phyloP scores from a whole-genome alignment of 1,140 invertebrate genomes.

The Plutomurus gul region DNA sequence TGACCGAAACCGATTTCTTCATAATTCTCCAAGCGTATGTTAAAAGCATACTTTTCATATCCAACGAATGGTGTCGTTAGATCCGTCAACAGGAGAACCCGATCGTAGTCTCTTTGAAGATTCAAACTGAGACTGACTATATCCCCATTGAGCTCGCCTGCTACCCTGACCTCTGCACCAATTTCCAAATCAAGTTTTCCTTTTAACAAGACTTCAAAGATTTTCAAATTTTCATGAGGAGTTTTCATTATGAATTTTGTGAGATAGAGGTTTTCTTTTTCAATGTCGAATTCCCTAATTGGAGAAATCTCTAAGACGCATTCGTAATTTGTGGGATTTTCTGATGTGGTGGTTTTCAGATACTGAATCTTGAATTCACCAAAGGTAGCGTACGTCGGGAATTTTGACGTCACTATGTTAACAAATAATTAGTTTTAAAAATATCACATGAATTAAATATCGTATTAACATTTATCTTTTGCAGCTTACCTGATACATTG shows the following conservation, averaged over 20 bases:
- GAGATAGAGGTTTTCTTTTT: not conserved
- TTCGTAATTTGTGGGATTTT: not conserved
- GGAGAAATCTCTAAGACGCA: conserved; percentile 15
- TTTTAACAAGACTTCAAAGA: conserved; percentile 44
- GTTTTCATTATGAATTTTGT: conserved; percentile 20
- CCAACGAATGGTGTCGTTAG: conserved; percentile 52
- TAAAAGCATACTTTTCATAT: conserved; percentile 50
- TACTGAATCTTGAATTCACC: conserved; percentile 18
- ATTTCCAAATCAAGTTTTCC: conserved; percentile 43
- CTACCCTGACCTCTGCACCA: conserved; percentile 39
- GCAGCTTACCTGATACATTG: conserved; percentile 33
- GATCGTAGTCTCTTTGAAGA: conserved; percentile 31
- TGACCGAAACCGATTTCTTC: conserved; percentile 50
- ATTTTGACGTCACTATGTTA: not conserved
- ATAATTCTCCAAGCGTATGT: conserved; percentile 50
- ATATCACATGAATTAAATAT: not conserved
- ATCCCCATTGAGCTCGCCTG: conserved; percentile 51
- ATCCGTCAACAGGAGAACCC: conserved; percentile 33
- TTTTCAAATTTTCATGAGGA: conserved; percentile 48
- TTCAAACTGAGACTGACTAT: conserved; percentile 43
- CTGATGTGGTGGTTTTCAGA: not conserved
- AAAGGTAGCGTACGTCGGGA: not conserved
- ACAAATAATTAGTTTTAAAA: not conserved
- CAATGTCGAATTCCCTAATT: not conserved
- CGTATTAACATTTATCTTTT: not conserved